phyloP scores from a whole-genome alignment of 2,888 invertebrate genomes.

The Linyphia triangularis region DNA sequence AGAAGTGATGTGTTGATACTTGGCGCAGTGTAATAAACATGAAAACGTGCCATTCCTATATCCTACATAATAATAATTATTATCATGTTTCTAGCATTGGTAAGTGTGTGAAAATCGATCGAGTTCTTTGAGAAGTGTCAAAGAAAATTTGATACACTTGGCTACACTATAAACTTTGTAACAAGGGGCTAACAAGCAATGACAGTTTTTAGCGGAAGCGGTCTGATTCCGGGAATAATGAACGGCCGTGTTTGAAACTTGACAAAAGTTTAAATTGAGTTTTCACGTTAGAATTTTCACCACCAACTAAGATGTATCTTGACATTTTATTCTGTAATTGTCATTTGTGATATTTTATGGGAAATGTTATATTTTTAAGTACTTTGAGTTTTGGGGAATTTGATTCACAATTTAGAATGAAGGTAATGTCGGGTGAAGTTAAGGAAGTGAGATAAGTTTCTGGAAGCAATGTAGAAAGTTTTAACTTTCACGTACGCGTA shows the following conservation, averaged over 20 bases:
- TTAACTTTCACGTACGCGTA: neutral
- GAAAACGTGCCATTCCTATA: no score
- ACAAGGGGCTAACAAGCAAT: slow-evolving; percentile 48
- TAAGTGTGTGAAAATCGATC: slow-evolving; percentile 17
- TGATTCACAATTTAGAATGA: neutral
- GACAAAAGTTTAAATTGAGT: slow-evolving; percentile 24
- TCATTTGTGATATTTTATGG: slow-evolving; percentile 1
- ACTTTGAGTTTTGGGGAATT: no score
- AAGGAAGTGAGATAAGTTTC: neutral
- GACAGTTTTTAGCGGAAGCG: slow-evolving; percentile 9
- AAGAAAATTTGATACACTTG: slow-evolving; percentile 37
- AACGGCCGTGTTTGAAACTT: slow-evolving; percentile 13
- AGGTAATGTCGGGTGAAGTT: no score
- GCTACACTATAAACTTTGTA: slow-evolving; percentile 36
- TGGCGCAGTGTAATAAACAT: no score
- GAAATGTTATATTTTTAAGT: neutral
- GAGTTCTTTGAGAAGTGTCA: slow-evolving; percentile 10
- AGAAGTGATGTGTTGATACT: no score
- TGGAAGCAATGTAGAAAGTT: neutral
- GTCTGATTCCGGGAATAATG: slow-evolving; percentile 43
- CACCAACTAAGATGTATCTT: slow-evolving; percentile 18
- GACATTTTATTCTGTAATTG: slow-evolving; percentile 13
- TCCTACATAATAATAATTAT: no score
- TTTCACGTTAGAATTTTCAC: neutral
- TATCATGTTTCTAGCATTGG: no score